These are phyloP conservation scores for Micromussa lordhowensis DNA, from an alignment of 92 coral and sea anemone species.

Conservation along the genomic window DNA sequence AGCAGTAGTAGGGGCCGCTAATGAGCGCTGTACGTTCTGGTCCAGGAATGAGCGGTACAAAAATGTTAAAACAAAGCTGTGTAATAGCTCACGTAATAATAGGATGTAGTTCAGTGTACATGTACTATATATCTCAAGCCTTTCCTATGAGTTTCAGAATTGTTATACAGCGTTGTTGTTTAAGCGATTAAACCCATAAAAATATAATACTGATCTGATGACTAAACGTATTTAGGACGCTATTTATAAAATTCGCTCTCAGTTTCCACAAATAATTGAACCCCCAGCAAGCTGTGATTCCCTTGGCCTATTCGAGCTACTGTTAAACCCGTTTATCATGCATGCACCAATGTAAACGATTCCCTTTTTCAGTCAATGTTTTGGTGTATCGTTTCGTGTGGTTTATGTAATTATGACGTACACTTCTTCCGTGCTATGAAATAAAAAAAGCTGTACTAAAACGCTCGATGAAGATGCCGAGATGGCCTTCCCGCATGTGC, in stretches of 20 bases:
- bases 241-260: background rate
- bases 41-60: background rate
- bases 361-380: background rate
- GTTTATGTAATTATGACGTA: background rate
- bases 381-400: background rate
- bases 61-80: background rate
- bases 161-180: background rate
- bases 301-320: background rate
- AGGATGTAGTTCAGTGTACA: too few species aligned
- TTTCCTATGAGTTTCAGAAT: background rate
- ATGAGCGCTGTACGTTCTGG: background rate
- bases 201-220: background rate
- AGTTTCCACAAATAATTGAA: background rate
- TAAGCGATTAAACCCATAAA: background rate
- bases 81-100: background rate
- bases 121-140: too few species aligned
- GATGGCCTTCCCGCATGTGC: background rate
- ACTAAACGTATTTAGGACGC: background rate
- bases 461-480: background rate
- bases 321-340: background rate
- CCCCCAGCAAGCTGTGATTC: background rate
- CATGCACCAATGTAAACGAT: background rate
- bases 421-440: background rate
- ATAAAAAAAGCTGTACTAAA: background rate
- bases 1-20: background rate